Evolutionary conservation across 2,888 invertebrate genomes (phyloP).

Genomic region (Colostygia pectinataria): DNA sequence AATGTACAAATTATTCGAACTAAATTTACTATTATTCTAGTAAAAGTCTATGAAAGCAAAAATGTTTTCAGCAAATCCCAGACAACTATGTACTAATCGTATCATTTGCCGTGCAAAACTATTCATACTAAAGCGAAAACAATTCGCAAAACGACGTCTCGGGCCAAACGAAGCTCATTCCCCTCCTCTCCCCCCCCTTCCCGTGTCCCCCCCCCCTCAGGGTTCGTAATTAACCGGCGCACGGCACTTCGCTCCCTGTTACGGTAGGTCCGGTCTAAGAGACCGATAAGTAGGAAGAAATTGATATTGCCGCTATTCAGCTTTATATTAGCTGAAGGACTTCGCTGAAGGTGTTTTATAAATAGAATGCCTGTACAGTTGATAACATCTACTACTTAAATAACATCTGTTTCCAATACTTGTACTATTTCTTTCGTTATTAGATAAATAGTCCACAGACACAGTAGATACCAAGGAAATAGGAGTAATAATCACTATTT

Average conservation of each 20-base stretch:
- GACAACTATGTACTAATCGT: background rate
- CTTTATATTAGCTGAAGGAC: conserved; percentile 5
- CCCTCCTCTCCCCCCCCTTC: conserved; percentile 19
- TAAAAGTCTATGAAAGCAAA: too few species aligned
- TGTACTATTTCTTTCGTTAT: too few species aligned
- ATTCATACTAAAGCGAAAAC: conserved; percentile 28
- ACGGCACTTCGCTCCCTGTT: conserved; percentile 32
- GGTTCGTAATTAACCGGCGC: conserved; percentile 34
- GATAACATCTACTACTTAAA: too few species aligned
- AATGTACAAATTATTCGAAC: too few species aligned
- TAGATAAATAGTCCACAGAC: too few species aligned
- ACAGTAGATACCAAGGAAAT: too few species aligned
- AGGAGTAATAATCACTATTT: too few species aligned
- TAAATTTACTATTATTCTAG: too few species aligned
- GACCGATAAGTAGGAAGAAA: conserved; percentile 22
- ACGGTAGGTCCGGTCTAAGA: conserved; percentile 30
- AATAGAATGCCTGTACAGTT: too few species aligned
- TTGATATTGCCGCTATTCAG: conserved; percentile 28
- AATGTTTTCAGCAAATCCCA: conserved; percentile 8
- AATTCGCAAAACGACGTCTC: conserved; percentile 33
- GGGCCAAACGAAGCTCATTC: conserved; percentile 31
- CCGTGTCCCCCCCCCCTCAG: conserved; percentile 13
- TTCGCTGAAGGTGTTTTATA: background rate
- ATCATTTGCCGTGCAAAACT: conserved; percentile 11
- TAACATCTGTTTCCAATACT: too few species aligned